Evolutionary conservation across 2,888 invertebrate genomes (phyloP).

Genomic region (Toxonevra muliebris): DNA sequence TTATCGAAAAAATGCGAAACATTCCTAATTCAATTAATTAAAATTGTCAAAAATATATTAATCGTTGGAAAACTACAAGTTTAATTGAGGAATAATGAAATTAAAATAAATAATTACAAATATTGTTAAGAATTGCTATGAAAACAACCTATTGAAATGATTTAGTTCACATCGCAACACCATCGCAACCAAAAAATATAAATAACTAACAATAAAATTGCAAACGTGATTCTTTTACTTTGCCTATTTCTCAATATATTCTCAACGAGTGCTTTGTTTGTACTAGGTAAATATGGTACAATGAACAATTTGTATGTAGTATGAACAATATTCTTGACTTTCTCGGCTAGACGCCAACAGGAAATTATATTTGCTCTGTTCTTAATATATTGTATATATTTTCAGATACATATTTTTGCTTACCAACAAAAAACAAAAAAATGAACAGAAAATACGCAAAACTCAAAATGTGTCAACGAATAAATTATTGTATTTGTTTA

Average conservation of each 20-base stretch:
- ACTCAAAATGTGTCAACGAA: neutral
- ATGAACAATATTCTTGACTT: neutral
- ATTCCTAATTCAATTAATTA: too few relatives aligned
- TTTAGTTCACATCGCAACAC: neutral
- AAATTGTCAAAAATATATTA: too few relatives aligned
- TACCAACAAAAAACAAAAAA: neutral
- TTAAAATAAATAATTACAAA: too few relatives aligned
- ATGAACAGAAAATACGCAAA: neutral
- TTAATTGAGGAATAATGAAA: too few relatives aligned
- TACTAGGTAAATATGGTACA: slow-evolving; percentile 9
- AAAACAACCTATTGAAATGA: too few relatives aligned
- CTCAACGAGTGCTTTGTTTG: neutral
- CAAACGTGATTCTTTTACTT: slow-evolving; percentile 9
- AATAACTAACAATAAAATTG: slow-evolving; percentile 3
- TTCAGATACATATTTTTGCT: neutral
- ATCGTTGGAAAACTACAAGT: too few relatives aligned
- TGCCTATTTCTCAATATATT: neutral
- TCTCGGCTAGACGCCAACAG: slow-evolving; percentile 32
- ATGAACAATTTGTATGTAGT: neutral
- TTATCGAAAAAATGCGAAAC: too few relatives aligned
- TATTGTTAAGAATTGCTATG: too few relatives aligned
- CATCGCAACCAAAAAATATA: neutral
- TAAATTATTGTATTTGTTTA: neutral
- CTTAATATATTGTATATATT: neutral
- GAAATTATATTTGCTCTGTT: slow-evolving; percentile 29